A percentile compares a stretch with the other conserved stretches of the same genome.
phyloP scores from a whole-genome alignment of 2,888 invertebrate species.

The Arrhopalites spinosus region DNA sequence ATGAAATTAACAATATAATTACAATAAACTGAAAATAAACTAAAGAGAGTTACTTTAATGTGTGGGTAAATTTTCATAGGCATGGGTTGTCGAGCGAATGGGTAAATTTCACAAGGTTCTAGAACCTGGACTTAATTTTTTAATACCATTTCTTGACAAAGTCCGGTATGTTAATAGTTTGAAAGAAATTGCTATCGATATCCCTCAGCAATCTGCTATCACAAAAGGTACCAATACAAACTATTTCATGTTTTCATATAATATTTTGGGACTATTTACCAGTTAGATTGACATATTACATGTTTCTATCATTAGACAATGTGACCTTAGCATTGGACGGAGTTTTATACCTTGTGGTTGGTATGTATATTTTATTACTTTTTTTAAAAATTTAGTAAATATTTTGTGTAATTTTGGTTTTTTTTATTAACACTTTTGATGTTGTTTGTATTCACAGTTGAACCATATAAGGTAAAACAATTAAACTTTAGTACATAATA shows the following conservation, averaged over 20 bases:
- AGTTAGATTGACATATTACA: too few species aligned
- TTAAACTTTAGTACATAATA: too few species aligned
- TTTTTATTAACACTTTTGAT: background rate
- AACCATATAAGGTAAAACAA: conserved; percentile 95
- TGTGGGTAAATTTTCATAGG: too few species aligned
- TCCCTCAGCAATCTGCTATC: conserved; percentile 98
- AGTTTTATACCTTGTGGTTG: conserved; percentile 88
- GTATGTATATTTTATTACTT: conserved; percentile 1
- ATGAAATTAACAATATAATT: too few species aligned
- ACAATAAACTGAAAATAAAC: too few species aligned
- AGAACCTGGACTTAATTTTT: conserved; percentile 90
- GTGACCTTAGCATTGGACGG: conserved; percentile 96
- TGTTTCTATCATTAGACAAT: too few species aligned
- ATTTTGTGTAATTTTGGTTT: background rate
- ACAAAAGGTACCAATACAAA: too few species aligned
- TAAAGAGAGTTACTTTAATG: too few species aligned
- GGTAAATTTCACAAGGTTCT: conserved; percentile 92
- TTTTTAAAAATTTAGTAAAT: too few species aligned
- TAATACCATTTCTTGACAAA: conserved; percentile 88
- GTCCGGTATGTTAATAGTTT: conserved; percentile 93
- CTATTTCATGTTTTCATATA: too few species aligned
- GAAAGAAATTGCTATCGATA: conserved; percentile 99
- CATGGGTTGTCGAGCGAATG: conserved; percentile 98
- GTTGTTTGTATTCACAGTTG: conserved; percentile 61
- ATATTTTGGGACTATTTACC: too few species aligned